Conservation (phyloP, 2,797 vertebrate species). For the Gallinago solitaria region DNA sequence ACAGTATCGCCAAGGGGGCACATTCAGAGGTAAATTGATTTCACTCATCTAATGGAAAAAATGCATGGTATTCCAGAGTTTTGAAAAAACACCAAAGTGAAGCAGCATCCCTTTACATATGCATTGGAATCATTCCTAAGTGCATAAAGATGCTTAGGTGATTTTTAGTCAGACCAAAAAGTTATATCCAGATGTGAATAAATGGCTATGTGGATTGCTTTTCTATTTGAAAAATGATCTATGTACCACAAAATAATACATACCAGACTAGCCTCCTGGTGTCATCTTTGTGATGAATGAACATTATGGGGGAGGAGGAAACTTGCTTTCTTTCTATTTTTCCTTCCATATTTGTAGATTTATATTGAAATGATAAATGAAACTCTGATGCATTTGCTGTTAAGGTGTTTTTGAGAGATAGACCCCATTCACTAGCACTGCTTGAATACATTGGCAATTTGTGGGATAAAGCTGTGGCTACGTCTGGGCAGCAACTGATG, state of each 20-base stretch:
- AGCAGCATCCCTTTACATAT: not conserved
- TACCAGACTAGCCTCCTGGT: not conserved
- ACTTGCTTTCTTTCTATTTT: not conserved
- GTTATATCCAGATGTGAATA: slow-evolving; percentile 1
- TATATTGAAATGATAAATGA: not conserved
- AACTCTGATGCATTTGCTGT: not conserved
- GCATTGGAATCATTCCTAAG: not conserved
- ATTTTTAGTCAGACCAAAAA: slow-evolving; percentile 9
- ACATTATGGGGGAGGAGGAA: not conserved
- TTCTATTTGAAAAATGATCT: slow-evolving; percentile 11
- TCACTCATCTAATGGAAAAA: not conserved
- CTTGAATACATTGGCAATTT: not conserved
- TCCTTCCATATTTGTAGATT: not conserved
- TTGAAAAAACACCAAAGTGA: not conserved
- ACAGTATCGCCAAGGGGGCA: not conserved
- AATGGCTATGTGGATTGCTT: not conserved
- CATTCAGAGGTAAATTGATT: slow-evolving; percentile 23
- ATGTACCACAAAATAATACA: not conserved
- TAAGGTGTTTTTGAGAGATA: not conserved
- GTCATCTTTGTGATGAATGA: not conserved
- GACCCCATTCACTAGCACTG: not conserved
- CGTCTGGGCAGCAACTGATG: not conserved
- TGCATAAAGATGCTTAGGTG: not conserved
- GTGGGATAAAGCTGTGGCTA: not conserved
- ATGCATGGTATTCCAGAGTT: not conserved